A percentile compares a stretch with the other conserved stretches of the same genome.
phyloP scores from a whole-genome alignment of 1,140 invertebrate genomes.

The Octopus sinensis region DNA sequence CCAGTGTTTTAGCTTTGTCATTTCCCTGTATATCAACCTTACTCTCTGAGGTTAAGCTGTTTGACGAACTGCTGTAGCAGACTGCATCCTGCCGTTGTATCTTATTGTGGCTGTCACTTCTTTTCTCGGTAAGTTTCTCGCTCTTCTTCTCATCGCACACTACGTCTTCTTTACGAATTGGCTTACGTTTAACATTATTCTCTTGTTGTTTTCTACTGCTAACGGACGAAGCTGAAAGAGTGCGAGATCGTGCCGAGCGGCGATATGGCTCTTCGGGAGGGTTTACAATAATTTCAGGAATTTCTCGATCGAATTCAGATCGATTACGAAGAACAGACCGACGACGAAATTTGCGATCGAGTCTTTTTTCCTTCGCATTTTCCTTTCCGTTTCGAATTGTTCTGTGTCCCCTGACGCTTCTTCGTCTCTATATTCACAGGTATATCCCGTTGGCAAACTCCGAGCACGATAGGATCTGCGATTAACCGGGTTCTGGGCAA shows the following conservation, averaged over 20 bases:
- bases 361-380: not conserved
- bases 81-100: slow-evolving; percentile 5
- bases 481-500: not conserved
- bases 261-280: not conserved
- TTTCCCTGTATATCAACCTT: not conserved
- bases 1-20: not conserved
- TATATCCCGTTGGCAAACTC: not conserved
- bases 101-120: not conserved
- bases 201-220: not conserved
- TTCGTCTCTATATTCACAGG: not conserved
- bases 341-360: not conserved
- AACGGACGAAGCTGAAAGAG: not conserved
- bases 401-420: slow-evolving; percentile 8
- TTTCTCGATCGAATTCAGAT: not conserved
- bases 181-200: not conserved
- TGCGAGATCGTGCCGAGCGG: not conserved
- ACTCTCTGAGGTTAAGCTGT: not conserved
- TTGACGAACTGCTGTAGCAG: slow-evolving; percentile 6
- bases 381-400: slow-evolving; percentile 10
- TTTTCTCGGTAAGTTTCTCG: not conserved
- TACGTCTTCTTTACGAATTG: not conserved
- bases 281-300: not conserved
- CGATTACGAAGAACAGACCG: not conserved
- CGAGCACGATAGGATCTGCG: slow-evolving; percentile 1
- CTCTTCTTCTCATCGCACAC: not conserved